phyloP scores from a whole-genome alignment of 2,888 invertebrate species.

The Cheilosia impressa region DNA sequence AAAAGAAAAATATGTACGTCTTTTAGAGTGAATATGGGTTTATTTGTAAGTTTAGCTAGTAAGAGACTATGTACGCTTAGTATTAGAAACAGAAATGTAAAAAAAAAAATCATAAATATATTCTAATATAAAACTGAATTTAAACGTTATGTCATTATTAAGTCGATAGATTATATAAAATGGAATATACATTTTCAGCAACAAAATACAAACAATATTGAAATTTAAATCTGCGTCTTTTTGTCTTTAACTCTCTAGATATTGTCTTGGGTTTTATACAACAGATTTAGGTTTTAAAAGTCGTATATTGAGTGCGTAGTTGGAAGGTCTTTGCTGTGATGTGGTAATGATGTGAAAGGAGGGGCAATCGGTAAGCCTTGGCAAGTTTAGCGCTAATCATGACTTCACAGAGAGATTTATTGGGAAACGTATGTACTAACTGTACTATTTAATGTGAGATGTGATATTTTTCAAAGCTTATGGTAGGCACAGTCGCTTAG shows the following conservation, averaged over 20 bases:
- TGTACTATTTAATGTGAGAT: too few relatives aligned
- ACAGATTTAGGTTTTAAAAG: too few relatives aligned
- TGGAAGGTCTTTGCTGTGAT: too few relatives aligned
- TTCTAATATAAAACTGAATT: slow-evolving; percentile 49
- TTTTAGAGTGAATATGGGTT: neutral
- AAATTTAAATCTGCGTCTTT: neutral
- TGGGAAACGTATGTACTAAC: too few relatives aligned
- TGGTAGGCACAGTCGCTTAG: too few relatives aligned
- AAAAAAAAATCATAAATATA: slow-evolving; percentile 26
- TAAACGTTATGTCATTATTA: slow-evolving; percentile 48
- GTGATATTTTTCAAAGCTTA: too few relatives aligned
- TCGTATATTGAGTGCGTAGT: too few relatives aligned
- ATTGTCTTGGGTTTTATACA: too few relatives aligned
- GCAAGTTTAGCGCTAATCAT: too few relatives aligned
- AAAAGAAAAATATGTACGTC: neutral
- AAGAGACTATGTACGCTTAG: slow-evolving; percentile 64
- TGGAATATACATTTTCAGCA: slow-evolving; percentile 46
- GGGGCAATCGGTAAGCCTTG: too few relatives aligned
- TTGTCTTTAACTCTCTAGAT: neutral
- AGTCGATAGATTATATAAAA: slow-evolving; percentile 20
- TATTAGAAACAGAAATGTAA: slow-evolving; percentile 34
- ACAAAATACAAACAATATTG: slow-evolving; percentile 44
- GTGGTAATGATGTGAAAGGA: too few relatives aligned
- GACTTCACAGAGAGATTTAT: too few relatives aligned
- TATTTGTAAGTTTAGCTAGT: slow-evolving; percentile 32